Base-by-base conservation (phyloP, 2,888 invertebrate species). In the Eilema depressum region DNA sequence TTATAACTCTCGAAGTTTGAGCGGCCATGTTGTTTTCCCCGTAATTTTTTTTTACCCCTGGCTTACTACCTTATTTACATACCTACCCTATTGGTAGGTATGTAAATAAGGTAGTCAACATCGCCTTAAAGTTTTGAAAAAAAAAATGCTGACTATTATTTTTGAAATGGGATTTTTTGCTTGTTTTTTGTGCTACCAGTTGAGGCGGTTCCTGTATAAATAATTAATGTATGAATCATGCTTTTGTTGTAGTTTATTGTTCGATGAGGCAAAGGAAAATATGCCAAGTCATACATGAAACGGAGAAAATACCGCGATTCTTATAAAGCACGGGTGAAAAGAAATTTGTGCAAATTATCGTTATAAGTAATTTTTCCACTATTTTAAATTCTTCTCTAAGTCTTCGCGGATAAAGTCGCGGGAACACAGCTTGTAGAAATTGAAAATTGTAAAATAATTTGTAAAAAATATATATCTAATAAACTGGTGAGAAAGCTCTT, bases 1-100 rank as follows among this genome's bases (percentile, higher is more conserved):
- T 88, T 88, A 89, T 87, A 88, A 87, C 81, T 88, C 78, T 75
- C 79, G 86, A 89, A 87, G 81, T 86, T 87, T 80, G 81, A 78
- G 83, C 81, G 79, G 79, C 80, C 79, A 78, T 85, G 83, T 83
- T 84, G 81, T 83, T 83, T 84, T 81, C 75, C 72, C 69, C 75
- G 70, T 77, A 75, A 79, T 81, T 75, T 70, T 66, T 37, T 64
- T 60, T 60, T 64, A 37, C 56, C 57, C 37, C 41, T 17, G 59
- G 66, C 64, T n/a, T n/a, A 63, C 30, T 57, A 11, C 63, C 63
- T 53, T 66, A 69, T 69, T 67, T 68, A 37, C 70, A 74, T 66
- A 73, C 77, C 79, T 66, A 73, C 75, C 79, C 70, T 75, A 66
- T 67, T 75, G 80, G 75, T 74, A 66, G 80, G 77, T 74, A 66